A percentile compares a stretch with the other conserved stretches of the same genome.
phyloP scores from a whole-genome alignment of 2,113 vertebrate species.

The Pycnonotus jocosus region DNA sequence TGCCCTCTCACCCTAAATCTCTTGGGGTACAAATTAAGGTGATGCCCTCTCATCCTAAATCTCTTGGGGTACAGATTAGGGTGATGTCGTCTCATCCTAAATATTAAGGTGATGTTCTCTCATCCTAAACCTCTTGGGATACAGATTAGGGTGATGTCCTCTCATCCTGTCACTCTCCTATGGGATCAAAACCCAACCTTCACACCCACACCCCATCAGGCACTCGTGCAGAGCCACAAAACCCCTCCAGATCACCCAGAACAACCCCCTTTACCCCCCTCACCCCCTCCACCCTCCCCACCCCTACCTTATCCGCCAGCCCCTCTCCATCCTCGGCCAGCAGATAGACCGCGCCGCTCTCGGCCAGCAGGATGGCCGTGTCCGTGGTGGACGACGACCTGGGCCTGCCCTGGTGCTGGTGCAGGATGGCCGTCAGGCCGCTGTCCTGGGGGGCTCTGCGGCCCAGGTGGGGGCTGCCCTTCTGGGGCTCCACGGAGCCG shows the following conservation, averaged over 20 bases:
- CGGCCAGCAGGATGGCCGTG: constrained; percentile 73
- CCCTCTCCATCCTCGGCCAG: constrained; percentile 72
- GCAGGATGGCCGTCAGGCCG: constrained; percentile 76
- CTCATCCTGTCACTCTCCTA: fast-evolving
- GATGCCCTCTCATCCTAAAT: too few relatives aligned
- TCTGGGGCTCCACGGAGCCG: constrained; percentile 72
- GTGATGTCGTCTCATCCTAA: not conserved
- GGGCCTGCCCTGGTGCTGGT: constrained; percentile 81
- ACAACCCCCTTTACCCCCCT: not conserved
- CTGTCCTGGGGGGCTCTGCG: constrained; percentile 77
- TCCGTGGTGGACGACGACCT: constrained; percentile 82
- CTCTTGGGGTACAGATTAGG: too few relatives aligned
- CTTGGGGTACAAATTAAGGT: too few relatives aligned
- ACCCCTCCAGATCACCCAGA: not conserved
- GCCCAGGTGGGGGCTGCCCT: constrained; percentile 76
- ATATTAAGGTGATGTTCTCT: too few relatives aligned
- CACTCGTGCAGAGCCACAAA: fast-evolving
- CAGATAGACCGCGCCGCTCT: constrained; percentile 61
- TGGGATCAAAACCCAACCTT: not conserved
- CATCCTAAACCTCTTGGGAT: not conserved
- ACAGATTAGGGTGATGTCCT: fast-evolving
- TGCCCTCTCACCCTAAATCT: too few relatives aligned
- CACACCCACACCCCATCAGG: fast-evolving
- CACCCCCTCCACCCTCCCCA: fast-evolving
- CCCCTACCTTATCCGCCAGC: constrained; percentile 70